These are phyloP conservation scores for Acromyrmex heyeri DNA, from an alignment of 1,140 invertebrate genomes.

Conservation along the genomic window DNA sequence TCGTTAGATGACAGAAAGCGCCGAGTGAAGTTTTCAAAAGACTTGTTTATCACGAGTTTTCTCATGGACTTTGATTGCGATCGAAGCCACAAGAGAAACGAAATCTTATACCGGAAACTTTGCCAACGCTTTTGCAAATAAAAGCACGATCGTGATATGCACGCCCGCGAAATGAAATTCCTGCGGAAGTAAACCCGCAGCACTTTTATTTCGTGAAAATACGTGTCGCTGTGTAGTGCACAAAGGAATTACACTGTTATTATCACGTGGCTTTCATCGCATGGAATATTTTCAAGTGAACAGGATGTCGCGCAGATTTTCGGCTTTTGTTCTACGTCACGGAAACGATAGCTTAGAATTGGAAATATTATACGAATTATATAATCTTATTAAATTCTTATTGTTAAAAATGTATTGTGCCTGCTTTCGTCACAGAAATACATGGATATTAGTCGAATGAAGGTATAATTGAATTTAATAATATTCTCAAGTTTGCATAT, in stretches of 20 bases:
- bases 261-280: constrained; percentile 11
- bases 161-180: constrained; percentile 39
- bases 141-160: constrained; percentile 24
- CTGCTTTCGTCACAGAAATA: background rate
- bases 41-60: constrained; percentile 32
- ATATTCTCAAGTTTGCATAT: background rate
- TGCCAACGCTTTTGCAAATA: constrained; percentile 13
- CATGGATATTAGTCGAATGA: background rate
- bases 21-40: constrained; percentile 19
- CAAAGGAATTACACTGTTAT: constrained; percentile 43
- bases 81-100: constrained; percentile 30
- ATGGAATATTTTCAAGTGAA: constrained; percentile 13
- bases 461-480: background rate
- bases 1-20: background rate
- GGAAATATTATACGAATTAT: background rate
- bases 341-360: background rate
- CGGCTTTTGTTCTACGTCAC: background rate
- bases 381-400: background rate
- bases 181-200: constrained; percentile 36
- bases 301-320: constrained; percentile 30
- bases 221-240: background rate
- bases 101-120: constrained; percentile 45
- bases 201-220: constrained; percentile 52
- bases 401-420: background rate
- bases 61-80: constrained; percentile 30